Percentiles rank a stretch among this genome's conserved stretches.
These are phyloP conservation scores for Chelon labrosus DNA, from an alignment of 2,797 vertebrate genomes.

Conservation along the genomic window DNA sequence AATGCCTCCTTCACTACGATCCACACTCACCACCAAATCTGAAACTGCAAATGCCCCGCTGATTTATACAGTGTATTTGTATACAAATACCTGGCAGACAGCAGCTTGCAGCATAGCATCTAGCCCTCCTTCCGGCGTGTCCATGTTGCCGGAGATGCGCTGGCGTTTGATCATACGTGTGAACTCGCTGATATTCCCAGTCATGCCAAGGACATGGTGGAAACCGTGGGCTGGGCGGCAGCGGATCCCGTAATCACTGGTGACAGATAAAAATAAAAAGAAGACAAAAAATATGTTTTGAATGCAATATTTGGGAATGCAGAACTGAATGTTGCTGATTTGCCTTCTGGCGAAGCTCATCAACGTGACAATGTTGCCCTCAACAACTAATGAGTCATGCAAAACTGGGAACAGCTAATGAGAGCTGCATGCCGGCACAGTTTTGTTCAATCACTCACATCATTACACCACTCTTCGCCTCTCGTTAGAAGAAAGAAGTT, in stretches of 20 bases:
- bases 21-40: constrained; percentile 30
- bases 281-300: background rate
- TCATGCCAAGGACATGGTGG: constrained; percentile 94
- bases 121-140: constrained; percentile 96
- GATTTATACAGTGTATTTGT: background rate
- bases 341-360: constrained; percentile 17
- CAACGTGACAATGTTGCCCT: constrained; percentile 3
- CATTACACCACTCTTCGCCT: background rate
- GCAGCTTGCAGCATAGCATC: constrained; percentile 97
- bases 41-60: background rate
- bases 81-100: constrained; percentile 91
- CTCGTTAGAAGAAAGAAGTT: constrained; percentile 11
- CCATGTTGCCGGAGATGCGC: constrained; percentile 97
- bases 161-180: constrained; percentile 92
- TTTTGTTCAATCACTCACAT: constrained; percentile 12
- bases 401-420: constrained; percentile 9
- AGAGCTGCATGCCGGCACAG: background rate
- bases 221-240: constrained; percentile 96
- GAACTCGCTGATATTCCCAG: constrained; percentile 94
- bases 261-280: constrained; percentile 19
- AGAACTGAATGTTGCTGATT: constrained; percentile 17
- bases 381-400: constrained; percentile 30
- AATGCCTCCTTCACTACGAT: constrained; percentile 32
- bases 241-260: constrained; percentile 91
- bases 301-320: constrained; percentile 26